A percentile compares a stretch with the other conserved stretches of the same genome.
Conservation (phyloP, 2,888 invertebrate species). For the Branchipolynoe longqiensis region DNA sequence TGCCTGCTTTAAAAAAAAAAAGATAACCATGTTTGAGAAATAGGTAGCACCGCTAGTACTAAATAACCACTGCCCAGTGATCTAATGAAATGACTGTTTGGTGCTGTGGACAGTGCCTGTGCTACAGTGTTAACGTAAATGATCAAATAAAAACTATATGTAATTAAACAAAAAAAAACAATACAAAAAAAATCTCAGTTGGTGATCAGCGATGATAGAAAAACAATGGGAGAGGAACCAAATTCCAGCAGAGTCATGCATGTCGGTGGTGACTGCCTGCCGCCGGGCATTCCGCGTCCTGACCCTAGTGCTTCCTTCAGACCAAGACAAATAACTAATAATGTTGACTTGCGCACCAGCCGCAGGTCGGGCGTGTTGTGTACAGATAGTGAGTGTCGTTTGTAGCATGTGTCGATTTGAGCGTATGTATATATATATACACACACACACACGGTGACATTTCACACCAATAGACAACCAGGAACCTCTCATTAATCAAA, state of each 20-base stretch:
- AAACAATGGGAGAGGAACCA: slow-evolving; percentile 22
- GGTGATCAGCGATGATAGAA: slow-evolving; percentile 24
- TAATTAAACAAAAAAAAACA: background rate
- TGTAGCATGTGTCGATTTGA: slow-evolving; percentile 56
- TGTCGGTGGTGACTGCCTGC: slow-evolving; percentile 18
- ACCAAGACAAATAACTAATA: slow-evolving; percentile 44
- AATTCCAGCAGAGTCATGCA: slow-evolving; percentile 8
- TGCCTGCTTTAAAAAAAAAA: slow-evolving; percentile 36
- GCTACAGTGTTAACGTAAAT: slow-evolving; percentile 48
- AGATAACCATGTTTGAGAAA: slow-evolving; percentile 31
- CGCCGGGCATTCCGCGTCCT: slow-evolving; percentile 26
- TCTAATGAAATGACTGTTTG: slow-evolving; percentile 47
- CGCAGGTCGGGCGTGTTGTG: slow-evolving; percentile 41
- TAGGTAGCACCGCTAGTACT: slow-evolving; percentile 35
- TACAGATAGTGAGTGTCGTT: slow-evolving; percentile 56
- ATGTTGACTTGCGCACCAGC: slow-evolving; percentile 33
- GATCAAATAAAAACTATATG: background rate
- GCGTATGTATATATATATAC: slow-evolving; percentile 50
- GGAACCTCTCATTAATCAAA: slow-evolving; percentile 19
- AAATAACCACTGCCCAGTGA: slow-evolving; percentile 41
- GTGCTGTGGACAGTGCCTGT: slow-evolving; percentile 51
- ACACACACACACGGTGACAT: slow-evolving; percentile 35
- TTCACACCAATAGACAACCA: slow-evolving; percentile 47
- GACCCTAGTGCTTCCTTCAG: slow-evolving; percentile 52
- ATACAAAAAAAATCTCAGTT: slow-evolving; percentile 12